Base-by-base conservation (phyloP, 2,113 vertebrate species). In the Ivindomyrus marchei region DNA sequence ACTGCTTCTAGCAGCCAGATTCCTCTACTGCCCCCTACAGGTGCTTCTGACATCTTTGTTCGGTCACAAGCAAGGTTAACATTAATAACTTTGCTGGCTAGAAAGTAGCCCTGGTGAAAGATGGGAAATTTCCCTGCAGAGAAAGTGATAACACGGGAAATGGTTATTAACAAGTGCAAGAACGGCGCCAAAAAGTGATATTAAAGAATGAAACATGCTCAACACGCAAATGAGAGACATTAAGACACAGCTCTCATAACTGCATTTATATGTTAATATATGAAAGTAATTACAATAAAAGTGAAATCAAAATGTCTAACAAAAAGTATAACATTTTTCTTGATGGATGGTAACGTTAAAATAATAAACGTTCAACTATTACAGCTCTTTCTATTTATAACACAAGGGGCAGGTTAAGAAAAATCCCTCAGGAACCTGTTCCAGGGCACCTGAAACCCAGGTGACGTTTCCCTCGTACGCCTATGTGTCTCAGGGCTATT, bases 181-280 rank as follows among this genome's bases (percentile, higher is more conserved):
- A 42, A 45, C 10, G 27, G 49, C 1, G 86, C 15, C 31, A 42
- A 39, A 42, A 50, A 88, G 50, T 31, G 24, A 36, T 58, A 21
- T 58, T 15, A 56, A 88, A 58, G 87, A 62, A 36, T 36, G 17
- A 19, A 21, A 56, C 36, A 42, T 17, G 36, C 87, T 62, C n/a
- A 31, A 50, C 27, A 31, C 27, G 49, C n/a, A 87, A 87, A 49
- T 31, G 49, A 31, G 47, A 31, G 31, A 88, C 50, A 42, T 58
- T 53, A 62, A 88, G 87, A 42, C 50, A 88, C 27, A 19, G 49
- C 31, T 9, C 27, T 58, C 47, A 52, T 31, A 88, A 88, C 31
- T 56, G 87, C 50, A 52, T 88, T 88, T 58, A 56, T 45, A 56
- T 50, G 53, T 62, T 88, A 56, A 88, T 88, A 52, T 58, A 31